These are phyloP conservation scores for western clawed frog (Xenopus tropicalis) DNA, from an alignment of 2,113 vertebrate genomes.

Conservation along the genomic window DNA sequence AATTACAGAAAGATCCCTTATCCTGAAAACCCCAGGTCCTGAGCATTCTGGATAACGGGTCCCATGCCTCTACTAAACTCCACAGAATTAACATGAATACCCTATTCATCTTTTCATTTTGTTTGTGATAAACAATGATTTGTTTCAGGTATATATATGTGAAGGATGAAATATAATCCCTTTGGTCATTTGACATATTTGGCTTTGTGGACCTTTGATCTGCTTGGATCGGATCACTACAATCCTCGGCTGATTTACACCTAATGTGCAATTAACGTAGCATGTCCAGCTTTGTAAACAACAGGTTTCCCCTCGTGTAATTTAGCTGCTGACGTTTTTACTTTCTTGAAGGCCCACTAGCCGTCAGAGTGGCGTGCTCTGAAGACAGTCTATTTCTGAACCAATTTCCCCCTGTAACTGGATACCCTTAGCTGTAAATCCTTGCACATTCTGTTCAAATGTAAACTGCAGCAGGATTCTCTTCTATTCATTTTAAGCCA, in stretches of 20 bases:
- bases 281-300: conserved; percentile 8
- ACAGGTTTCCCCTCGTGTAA: conserved; percentile 3
- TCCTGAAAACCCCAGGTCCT: too few species aligned
- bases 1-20: too few species aligned
- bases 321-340: background rate
- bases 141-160: background rate
- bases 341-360: background rate
- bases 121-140: background rate
- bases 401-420: conserved; percentile 32
- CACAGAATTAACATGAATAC: background rate
- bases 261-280: conserved; percentile 1
- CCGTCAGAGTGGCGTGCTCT: conserved; percentile 11
- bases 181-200: conserved; percentile 1
- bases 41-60: too few species aligned
- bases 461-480: conserved; percentile 24
- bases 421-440: conserved; percentile 40
- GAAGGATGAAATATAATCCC: background rate
- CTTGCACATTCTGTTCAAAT: conserved; percentile 29
- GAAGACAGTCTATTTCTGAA: conserved; percentile 35
- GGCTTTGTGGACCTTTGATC: background rate
- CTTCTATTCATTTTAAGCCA: conserved; percentile 60
- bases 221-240: background rate
- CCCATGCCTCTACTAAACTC: too few species aligned
- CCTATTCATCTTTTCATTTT: background rate
- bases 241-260: background rate